These are phyloP conservation scores for Siphamia tubifer DNA, from an alignment of 2,113 vertebrate species.

Conservation along the genomic window DNA sequence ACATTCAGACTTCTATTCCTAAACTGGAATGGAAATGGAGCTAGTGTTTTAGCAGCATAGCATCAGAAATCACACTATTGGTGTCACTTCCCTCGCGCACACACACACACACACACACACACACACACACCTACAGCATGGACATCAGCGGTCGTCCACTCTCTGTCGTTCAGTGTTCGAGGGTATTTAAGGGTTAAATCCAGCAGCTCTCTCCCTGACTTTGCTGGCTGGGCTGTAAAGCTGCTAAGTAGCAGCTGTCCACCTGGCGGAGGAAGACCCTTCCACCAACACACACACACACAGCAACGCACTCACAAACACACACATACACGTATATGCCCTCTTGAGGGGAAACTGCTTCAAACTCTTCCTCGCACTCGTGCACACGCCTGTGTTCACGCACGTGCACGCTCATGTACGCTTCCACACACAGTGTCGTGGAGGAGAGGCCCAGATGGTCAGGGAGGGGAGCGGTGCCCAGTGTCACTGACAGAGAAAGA, in stretches of 20 bases:
- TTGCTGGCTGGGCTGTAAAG: slow-evolving; percentile 70
- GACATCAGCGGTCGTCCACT: neutral
- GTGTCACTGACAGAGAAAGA: slow-evolving; percentile 60
- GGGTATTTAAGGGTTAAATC: slow-evolving; percentile 63
- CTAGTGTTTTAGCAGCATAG: too few relatives aligned
- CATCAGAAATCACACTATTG: too few relatives aligned
- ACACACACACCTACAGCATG: neutral
- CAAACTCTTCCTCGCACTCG: slow-evolving; percentile 36
- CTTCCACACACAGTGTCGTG: neutral
- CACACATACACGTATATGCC: slow-evolving; percentile 44
- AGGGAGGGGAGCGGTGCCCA: slow-evolving; percentile 69
- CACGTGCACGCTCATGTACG: slow-evolving; percentile 4
- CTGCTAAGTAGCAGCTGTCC: slow-evolving; percentile 80
- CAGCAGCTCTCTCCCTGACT: slow-evolving; percentile 57
- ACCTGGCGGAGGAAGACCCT: slow-evolving; percentile 77
- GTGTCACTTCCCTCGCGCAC: too few relatives aligned
- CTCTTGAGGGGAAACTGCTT: slow-evolving; percentile 60
- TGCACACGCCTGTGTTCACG: neutral
- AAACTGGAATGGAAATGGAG: too few relatives aligned
- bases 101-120: neutral
- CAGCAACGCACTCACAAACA: slow-evolving; percentile 32
- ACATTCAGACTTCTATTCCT: too few relatives aligned
- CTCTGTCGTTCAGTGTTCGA: neutral
- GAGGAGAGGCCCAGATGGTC: slow-evolving; percentile 75
- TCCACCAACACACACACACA: slow-evolving; percentile 37